Evolutionary conservation across 2,113 vertebrate genomes (phyloP), one percentile per base, ranked within the genome.

Genomic region (Bubalus kerabau): DNA sequence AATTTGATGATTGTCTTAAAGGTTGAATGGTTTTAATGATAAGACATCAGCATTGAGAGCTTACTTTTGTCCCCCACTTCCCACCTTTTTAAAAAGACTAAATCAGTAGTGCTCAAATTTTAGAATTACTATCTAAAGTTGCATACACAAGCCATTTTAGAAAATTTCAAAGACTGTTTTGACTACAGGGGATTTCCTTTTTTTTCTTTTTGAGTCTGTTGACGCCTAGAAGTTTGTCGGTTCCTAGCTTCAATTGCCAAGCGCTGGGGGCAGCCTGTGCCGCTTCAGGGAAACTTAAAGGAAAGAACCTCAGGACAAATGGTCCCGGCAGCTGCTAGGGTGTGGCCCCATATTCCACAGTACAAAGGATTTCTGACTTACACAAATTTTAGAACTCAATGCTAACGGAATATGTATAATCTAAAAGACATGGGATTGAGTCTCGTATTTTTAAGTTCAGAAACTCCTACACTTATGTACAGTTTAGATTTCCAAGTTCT

Each of bases 1-100:
- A 46, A 87, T 88, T 30, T 48, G 19, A 90, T 78, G 81, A 88
- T 93, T 90, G 54, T 91, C 56, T 89, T 95, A 71, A 95, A 96
- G 60, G 13, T 30, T 85, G 52, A 88, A 50, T 11, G 5, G 46
- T 46, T 88, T 82, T 64, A 96, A 86, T 83, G 56, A 36, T 10
- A 32, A 82, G 40, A 62, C 40, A 87, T 60, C 67, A 67, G 12
- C 64, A 56, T 30, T 90, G 67, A 81, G 56, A 82, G 62, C 48
- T 95, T 52, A 36, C 59, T 83, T 95, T 91, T 40, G 6, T 88
- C 56, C 28, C 64, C 50, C 21, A 36, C 52, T 3, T 23, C 28
- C 14, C 16, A 23, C 30, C 26, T 90, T 78, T 17, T 64, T 84
- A n/a, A 16, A 94, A 86, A 97, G 52, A 71, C 80, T 86, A 71